Evolutionary conservation across 2,113 vertebrate species (phyloP).

Genomic region (Catharus fuscescens): DNA sequence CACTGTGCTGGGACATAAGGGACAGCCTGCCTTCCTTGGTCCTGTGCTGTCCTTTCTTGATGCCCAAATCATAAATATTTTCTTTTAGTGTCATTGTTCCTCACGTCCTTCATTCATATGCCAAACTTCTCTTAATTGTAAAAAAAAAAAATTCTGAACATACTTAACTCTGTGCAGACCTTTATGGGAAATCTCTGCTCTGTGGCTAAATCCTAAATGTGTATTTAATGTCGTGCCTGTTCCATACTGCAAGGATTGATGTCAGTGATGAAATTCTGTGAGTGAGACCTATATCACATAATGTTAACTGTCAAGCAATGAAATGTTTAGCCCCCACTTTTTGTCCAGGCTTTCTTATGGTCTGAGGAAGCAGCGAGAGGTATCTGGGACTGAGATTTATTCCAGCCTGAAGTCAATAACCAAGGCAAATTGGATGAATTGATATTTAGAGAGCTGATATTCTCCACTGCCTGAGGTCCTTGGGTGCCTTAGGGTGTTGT

Average conservation of each 20-base stretch:
- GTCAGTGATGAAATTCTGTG: neutral
- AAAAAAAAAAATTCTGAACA: neutral
- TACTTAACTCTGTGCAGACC: neutral
- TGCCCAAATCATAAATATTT: neutral
- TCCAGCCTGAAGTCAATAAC: neutral
- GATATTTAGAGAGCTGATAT: neutral
- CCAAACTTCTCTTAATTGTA: neutral
- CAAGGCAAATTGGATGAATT: neutral
- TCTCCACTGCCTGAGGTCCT: neutral
- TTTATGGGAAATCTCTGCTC: neutral
- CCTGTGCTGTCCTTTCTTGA: neutral
- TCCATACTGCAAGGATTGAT: neutral
- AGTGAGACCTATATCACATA: neutral
- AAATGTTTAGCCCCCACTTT: neutral
- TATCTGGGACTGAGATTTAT: neutral
- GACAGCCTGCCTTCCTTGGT: neutral
- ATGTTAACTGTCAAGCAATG: neutral
- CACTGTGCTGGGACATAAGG: accelerated
- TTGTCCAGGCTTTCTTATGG: neutral
- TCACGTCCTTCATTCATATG: neutral
- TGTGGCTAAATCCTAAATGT: neutral
- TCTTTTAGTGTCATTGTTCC: neutral
- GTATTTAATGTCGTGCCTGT: neutral
- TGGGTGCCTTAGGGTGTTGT: neutral
- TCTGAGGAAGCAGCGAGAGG: neutral